Percentiles rank a stretch among this genome's conserved stretches.
phyloP scores from a whole-genome alignment of 2,113 vertebrate species.

The Zingel zingel region DNA sequence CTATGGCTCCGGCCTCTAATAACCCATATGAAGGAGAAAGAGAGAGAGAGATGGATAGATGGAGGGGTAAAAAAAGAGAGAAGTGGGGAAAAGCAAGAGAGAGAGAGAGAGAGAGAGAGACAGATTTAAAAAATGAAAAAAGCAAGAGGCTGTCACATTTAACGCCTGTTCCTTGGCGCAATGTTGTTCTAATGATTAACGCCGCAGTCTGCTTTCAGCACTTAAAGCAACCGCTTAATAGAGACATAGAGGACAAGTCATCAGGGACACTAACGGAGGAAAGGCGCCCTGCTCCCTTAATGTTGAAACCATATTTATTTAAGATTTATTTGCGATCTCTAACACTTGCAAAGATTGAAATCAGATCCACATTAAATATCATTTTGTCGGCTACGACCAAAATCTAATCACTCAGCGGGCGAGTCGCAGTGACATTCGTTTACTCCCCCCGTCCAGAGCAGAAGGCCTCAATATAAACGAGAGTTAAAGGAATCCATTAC shows the following conservation, averaged over 20 bases:
- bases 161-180: conserved; percentile 18
- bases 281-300: conserved; percentile 26
- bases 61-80: conserved; percentile 11
- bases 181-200: conserved; percentile 68
- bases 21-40: conserved; percentile 26
- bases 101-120: conserved; percentile 7
- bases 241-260: conserved; percentile 44
- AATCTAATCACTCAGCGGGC: conserved; percentile 56
- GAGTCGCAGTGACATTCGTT: conserved; percentile 58
- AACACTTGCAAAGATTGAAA: conserved; percentile 60
- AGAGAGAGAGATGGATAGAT: conserved; percentile 19
- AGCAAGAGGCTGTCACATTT: conserved; percentile 39
- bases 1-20: conserved; percentile 44
- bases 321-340: conserved; percentile 51
- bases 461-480: conserved; percentile 49
- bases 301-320: conserved; percentile 59
- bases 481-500: conserved; percentile 70
- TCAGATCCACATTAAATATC: conserved; percentile 61
- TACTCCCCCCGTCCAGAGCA: conserved; percentile 45
- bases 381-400: conserved; percentile 36
- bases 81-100: conserved; percentile 1
- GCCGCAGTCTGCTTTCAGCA: conserved; percentile 40
- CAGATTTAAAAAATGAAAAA: conserved; percentile 47
- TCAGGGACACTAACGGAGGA: conserved; percentile 42
- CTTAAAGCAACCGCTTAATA: conserved; percentile 45